Evolutionary conservation across 2,113 vertebrate genomes (phyloP).

Genomic region (Corythoichthys intestinalis): DNA sequence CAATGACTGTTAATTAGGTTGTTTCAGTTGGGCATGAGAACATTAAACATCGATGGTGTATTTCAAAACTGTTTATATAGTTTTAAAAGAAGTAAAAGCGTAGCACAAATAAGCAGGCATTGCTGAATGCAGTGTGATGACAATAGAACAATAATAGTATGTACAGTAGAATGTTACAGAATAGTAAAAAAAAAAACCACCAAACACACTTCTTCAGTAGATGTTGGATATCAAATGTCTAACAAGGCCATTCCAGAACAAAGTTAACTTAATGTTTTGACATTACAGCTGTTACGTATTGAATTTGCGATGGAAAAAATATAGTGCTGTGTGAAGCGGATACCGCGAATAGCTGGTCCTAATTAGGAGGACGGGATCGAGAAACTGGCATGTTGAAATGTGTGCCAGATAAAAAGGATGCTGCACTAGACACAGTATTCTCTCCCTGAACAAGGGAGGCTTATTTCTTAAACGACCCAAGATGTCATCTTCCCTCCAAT

Average conservation of each 20-base stretch:
- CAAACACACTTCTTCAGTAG: background rate
- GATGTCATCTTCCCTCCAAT: constrained; percentile 49
- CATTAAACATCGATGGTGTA: constrained; percentile 26
- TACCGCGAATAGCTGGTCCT: constrained; percentile 63
- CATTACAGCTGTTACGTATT: constrained; percentile 57
- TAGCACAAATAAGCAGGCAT: no score
- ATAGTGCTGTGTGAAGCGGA: constrained; percentile 33
- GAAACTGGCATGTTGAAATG: constrained; percentile 59
- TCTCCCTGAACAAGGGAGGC: constrained; percentile 37
- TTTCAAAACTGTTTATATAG: constrained; percentile 14
- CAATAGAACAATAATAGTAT: no score
- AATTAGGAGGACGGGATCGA: constrained; percentile 67
- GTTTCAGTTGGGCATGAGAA: constrained; percentile 22
- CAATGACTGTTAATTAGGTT: constrained; percentile 68
- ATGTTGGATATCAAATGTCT: constrained; percentile 54
- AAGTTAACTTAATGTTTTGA: constrained; percentile 58
- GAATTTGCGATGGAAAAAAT: constrained; percentile 33
- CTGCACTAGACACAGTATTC: constrained; percentile 21
- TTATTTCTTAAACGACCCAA: constrained; percentile 49
- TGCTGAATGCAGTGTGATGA: constrained; percentile 14
- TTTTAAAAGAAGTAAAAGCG: constrained; percentile 4
- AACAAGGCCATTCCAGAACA: constrained; percentile 55
- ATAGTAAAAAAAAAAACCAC: background rate
- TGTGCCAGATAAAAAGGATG: constrained; percentile 27
- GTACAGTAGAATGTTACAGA: constrained; percentile 13